Conservation (phyloP, 37 sponge, comb jelly and placozoan genomes). For the Beroe ovata region DNA sequence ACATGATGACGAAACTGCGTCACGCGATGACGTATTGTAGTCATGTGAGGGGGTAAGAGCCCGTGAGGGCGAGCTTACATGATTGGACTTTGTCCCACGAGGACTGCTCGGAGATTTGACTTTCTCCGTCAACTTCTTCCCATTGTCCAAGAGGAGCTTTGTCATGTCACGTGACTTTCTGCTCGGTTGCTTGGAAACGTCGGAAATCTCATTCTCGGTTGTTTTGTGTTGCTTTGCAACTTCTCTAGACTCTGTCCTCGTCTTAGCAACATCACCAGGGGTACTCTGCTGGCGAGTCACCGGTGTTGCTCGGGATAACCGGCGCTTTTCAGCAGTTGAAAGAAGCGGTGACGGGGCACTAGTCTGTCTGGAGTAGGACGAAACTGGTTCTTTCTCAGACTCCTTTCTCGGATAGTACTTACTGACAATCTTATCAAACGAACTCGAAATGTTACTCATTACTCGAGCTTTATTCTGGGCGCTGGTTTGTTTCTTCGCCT, state of each 20-base stretch:
- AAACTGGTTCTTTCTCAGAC: not conserved
- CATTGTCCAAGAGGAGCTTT: not conserved
- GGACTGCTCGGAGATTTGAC: not conserved
- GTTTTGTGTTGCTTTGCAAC: not conserved
- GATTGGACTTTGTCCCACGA: not conserved
- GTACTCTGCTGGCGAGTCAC: not conserved
- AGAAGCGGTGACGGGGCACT: not conserved
- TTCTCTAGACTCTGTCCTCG: not conserved
- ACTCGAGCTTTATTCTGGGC: not conserved
- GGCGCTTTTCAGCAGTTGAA: not conserved
- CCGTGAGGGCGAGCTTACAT: not conserved
- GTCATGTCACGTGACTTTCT: not conserved
- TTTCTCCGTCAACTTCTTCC: not conserved
- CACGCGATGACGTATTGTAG: not conserved
- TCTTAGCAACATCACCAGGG: not conserved
- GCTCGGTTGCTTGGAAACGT: not conserved
- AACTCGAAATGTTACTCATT: not conserved
- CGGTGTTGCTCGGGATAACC: not conserved
- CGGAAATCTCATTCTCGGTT: not conserved
- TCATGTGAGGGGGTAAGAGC: not conserved
- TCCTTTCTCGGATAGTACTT: slow-evolving; percentile 34
- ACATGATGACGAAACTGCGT: not conserved
- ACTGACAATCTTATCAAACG: slow-evolving; percentile 17
- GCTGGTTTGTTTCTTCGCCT: not conserved
- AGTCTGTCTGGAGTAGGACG: not conserved